phyloP scores from a whole-genome alignment of 2,797 vertebrate species.

The Psittacula derbiana region DNA sequence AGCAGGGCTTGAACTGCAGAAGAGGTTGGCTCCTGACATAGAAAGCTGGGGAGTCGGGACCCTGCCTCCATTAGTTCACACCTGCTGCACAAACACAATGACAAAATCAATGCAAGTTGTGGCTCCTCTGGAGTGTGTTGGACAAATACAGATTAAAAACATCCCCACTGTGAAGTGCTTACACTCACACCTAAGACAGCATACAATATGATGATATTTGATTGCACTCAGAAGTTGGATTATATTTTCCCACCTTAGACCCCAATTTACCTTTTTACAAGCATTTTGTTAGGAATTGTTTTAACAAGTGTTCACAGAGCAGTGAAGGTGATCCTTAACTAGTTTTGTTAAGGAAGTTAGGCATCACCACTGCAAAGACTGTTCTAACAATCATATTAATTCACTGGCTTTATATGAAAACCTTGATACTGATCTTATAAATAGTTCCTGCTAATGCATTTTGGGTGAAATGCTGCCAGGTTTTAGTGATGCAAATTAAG shows the following conservation, averaged over 20 bases:
- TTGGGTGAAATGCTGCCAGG: constrained; percentile 72
- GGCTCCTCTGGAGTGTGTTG: neutral
- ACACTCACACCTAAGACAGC: neutral
- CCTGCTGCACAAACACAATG: constrained; percentile 1
- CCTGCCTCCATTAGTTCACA: neutral
- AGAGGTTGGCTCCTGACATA: neutral
- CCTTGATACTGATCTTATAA: constrained; percentile 72
- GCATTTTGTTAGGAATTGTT: neutral
- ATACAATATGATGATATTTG: neutral
- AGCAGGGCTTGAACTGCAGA: neutral
- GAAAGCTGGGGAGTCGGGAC: neutral
- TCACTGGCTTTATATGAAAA: constrained; percentile 61
- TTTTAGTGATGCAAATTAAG: constrained; percentile 79
- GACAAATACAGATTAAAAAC: constrained; percentile 26
- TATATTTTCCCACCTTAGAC: neutral
- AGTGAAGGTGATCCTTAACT: neutral
- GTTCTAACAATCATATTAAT: constrained; percentile 55
- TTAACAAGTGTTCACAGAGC: neutral
- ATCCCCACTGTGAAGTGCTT: constrained; percentile 1
- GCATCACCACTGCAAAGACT: neutral
- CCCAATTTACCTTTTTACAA: neutral
- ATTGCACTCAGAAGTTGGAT: neutral
- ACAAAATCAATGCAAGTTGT: constrained; percentile 31
- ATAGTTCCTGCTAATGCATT: constrained; percentile 75
- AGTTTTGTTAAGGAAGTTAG: neutral